Percentiles rank a stretch among this genome's conserved stretches.
phyloP scores from a whole-genome alignment of 2,113 vertebrate genomes.

The Apodemus sylvaticus region DNA sequence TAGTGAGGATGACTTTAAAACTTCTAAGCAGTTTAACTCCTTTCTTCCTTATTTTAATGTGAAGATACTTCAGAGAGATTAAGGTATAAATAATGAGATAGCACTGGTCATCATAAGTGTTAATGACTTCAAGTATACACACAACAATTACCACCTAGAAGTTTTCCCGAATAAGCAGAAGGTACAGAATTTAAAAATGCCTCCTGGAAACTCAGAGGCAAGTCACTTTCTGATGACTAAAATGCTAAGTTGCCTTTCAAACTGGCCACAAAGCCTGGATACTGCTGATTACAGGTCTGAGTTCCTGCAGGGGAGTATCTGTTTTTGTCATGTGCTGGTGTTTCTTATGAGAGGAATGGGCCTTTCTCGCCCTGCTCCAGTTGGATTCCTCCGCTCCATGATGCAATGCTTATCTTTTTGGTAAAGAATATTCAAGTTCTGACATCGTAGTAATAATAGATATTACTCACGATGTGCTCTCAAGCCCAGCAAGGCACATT shows the following conservation, averaged over 20 bases:
- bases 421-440: constrained; percentile 56
- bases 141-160: not conserved
- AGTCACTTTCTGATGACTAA: not conserved
- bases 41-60: not conserved
- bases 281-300: not conserved
- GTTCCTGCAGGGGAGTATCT: not conserved
- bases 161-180: not conserved
- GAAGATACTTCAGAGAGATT: not conserved
- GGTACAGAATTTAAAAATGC: not conserved
- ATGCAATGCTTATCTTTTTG: constrained; percentile 1
- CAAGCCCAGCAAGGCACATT: constrained; percentile 50
- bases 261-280: not conserved
- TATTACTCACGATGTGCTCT: constrained; percentile 41
- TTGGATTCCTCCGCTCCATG: not conserved
- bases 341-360: not conserved
- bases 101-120: not conserved
- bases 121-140: not conserved
- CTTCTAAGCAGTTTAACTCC: not conserved
- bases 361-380: not conserved
- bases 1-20: not conserved
- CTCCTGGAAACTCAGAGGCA: constrained; percentile 20
- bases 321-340: not conserved
- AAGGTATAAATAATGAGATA: rapidly evolving
- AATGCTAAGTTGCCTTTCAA: not conserved
- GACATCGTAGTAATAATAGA: constrained; percentile 45